Evolutionary conservation across 2,113 vertebrate genomes (phyloP), one percentile per base, ranked within the genome.

Genomic region (Atherinomorus stipes): DNA sequence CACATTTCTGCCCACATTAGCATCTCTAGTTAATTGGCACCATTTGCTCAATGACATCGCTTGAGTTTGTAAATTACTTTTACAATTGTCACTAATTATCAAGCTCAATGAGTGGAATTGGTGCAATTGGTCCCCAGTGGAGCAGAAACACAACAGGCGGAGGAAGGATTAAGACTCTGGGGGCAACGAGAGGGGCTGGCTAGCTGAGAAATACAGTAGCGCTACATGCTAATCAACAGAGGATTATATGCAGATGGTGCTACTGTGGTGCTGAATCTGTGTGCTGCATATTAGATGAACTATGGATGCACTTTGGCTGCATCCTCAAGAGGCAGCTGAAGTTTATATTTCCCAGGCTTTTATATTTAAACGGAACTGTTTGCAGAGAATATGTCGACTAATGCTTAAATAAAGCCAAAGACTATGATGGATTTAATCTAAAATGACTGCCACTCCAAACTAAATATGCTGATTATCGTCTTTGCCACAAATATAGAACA

Each of bases 61-160:
- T 88, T 79, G 84, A 90, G 81, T 85, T 85, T 81, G 81, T 85
- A 94, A 94, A 94, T 93, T 85, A 84, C 57, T 61, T 70, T 87
- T 91, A 93, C 88, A 92, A 91, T 91, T 84, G 89, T 89, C 90
- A 62, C 88, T 94, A 94, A 95, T 95, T 93, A 94, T 91, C 85
- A 90, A 80, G 90, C 86, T 85, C 84, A 86, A 89, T 86, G 92
- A 94, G 89, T 90, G 87, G 91, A 93, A 92, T 83, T 22, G 86
- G 83, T 61, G 64, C 79, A 38, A 89, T 90, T 91, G 90, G 90
- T 91, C 89, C 87, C 80, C 88, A 93, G 71, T 71, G 80, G 5
- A 26, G 85, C 62, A 74, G 83, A 91, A 92, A 92, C 78, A 85
- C 81, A 91, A 90, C 85, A 88, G 79, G 85, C 64, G 34, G 80